Percentiles rank a stretch among this genome's conserved stretches.
phyloP scores from a whole-genome alignment of 2,888 invertebrate species.

The Melolontha melolontha region DNA sequence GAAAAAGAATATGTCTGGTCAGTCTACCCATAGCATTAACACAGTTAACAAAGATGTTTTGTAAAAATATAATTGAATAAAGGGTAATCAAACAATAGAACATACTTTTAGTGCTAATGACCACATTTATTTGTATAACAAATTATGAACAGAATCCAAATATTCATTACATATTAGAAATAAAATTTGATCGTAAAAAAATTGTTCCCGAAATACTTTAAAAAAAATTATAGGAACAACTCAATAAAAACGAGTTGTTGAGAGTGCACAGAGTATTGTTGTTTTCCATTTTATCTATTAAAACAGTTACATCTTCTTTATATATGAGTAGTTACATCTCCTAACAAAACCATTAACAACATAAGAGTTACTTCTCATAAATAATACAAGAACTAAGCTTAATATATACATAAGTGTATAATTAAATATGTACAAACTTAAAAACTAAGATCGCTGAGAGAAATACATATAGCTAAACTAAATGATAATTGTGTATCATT shows the following conservation, averaged over 20 bases:
- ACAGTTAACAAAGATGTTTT: too few relatives aligned
- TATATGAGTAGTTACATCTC: constrained; percentile 14
- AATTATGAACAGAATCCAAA: constrained; percentile 7
- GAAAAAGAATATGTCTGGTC: too few relatives aligned
- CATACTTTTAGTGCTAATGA: constrained; percentile 1
- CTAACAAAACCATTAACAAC: constrained; percentile 21
- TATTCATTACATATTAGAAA: constrained; percentile 2
- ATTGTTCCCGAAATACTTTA: constrained; percentile 1
- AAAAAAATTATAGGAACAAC: background rate
- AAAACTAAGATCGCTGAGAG: constrained; percentile 47
- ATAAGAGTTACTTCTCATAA: constrained; percentile 18
- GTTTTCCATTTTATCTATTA: background rate
- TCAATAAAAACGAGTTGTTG: constrained; percentile 3
- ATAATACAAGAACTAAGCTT: constrained; percentile 27
- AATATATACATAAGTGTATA: constrained; percentile 45
- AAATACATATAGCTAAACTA: constrained; percentile 41
- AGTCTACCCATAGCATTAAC: too few relatives aligned
- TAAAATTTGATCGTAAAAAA: constrained; percentile 5
- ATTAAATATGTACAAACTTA: constrained; percentile 48
- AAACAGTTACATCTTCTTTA: background rate
- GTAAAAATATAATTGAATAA: too few relatives aligned
- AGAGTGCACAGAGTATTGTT: background rate
- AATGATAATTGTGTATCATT: constrained; percentile 37
- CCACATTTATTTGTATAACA: constrained; percentile 15
- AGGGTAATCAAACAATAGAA: background rate